phyloP scores from a whole-genome alignment of 2,113 vertebrate species.

The Xiphophorus hellerii region DNA sequence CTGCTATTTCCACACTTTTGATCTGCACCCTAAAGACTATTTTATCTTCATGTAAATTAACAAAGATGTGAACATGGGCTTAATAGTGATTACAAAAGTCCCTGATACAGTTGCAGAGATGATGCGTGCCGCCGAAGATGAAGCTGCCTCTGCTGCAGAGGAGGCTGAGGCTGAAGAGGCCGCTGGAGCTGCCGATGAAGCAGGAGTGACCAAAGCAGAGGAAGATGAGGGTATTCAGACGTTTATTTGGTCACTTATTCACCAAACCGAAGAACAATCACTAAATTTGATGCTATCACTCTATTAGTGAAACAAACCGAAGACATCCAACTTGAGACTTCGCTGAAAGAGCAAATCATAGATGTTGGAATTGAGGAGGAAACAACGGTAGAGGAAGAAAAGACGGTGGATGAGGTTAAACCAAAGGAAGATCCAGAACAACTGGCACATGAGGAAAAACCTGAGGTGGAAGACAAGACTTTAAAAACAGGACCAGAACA shows the following conservation, averaged over 20 bases:
- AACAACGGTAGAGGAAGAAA: constrained; percentile 4
- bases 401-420: constrained; percentile 4
- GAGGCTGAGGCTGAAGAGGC: constrained; percentile 29
- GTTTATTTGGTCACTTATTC: constrained; percentile 18
- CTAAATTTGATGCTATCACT: constrained; percentile 59
- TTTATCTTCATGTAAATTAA: constrained; percentile 6
- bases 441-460: constrained; percentile 3
- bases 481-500: neutral
- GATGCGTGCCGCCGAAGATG: constrained; percentile 52
- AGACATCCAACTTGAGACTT: constrained; percentile 40
- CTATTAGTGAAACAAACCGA: constrained; percentile 53
- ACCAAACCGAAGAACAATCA: constrained; percentile 21
- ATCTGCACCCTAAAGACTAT: constrained; percentile 8
- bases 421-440: constrained; percentile 17
- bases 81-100: constrained; percentile 48
- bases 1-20: neutral
- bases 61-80: constrained; percentile 18
- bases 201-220: constrained; percentile 25
- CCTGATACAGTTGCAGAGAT: constrained; percentile 78
- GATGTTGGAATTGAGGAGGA: constrained; percentile 10
- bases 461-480: neutral
- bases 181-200: constrained; percentile 16
- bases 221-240: constrained; percentile 60
- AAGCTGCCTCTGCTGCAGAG: constrained; percentile 42
- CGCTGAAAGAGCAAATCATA: constrained; percentile 9